Percentiles rank a stretch among this genome's conserved stretches.
Conservation (phyloP, 2,888 invertebrate genomes). For the Rhagium mordax region DNA sequence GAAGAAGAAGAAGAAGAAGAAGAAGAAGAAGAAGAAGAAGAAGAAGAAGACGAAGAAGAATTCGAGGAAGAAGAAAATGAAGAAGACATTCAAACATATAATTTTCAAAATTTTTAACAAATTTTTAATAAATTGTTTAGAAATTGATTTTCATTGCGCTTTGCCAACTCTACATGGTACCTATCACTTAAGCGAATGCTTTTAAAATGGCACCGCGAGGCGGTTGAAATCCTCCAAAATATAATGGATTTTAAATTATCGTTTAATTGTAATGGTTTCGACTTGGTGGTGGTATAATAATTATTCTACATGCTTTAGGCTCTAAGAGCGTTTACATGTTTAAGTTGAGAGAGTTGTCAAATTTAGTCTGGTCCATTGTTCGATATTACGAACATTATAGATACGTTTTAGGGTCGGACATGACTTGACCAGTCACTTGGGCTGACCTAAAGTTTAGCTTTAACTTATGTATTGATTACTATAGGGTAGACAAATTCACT, state of each 20-base stretch:
- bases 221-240: not conserved
- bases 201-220: not conserved
- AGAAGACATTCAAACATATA: too few relatives aligned
- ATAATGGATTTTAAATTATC: not conserved
- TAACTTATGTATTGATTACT: not conserved
- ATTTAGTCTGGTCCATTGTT: not conserved
- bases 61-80: too few relatives aligned
- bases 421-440: not conserved
- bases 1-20: too few relatives aligned
- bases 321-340: conserved; percentile 16
- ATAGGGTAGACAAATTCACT: not conserved
- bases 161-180: not conserved
- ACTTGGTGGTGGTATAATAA: not conserved
- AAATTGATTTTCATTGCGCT: too few relatives aligned
- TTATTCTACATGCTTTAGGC: not conserved
- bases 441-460: not conserved
- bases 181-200: not conserved
- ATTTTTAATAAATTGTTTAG: too few relatives aligned
- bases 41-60: too few relatives aligned
- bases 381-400: not conserved
- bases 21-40: too few relatives aligned
- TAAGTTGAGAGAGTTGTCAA: conserved; percentile 4
- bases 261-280: not conserved
- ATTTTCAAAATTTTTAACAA: too few relatives aligned
- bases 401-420: not conserved